These are phyloP conservation scores for Pterophyllum scalare DNA, from an alignment of 2,113 vertebrate genomes.

Conservation along the genomic window DNA sequence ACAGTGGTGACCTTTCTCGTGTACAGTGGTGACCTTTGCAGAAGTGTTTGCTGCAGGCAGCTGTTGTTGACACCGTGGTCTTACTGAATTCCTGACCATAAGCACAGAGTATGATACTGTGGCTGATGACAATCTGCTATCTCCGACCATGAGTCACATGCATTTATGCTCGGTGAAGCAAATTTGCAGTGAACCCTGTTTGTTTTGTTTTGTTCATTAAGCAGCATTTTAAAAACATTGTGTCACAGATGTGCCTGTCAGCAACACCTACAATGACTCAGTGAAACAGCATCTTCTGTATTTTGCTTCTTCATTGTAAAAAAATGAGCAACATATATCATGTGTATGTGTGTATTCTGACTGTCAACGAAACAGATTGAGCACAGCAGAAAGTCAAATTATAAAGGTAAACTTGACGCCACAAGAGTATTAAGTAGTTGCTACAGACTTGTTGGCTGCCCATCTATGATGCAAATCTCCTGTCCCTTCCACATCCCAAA, in stretches of 20 bases:
- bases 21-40: slow-evolving; percentile 38
- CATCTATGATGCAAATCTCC: no score
- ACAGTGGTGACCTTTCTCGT: slow-evolving; percentile 18
- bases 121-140: not conserved
- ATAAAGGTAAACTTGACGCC: no score
- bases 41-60: slow-evolving; percentile 36
- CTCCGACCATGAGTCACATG: not conserved
- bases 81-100: slow-evolving; percentile 1
- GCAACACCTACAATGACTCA: not conserved
- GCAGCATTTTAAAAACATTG: not conserved
- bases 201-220: not conserved
- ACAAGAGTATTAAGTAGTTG: no score
- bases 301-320: not conserved
- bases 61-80: slow-evolving; percentile 32
- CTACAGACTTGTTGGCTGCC: no score
- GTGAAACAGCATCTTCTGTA: not conserved
- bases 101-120: not conserved
- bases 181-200: not conserved
- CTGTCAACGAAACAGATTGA: no score
- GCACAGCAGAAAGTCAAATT: no score
- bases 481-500: no score
- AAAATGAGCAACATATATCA: not conserved
- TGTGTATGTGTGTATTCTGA: no score
- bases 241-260: not conserved
- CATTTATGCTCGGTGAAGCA: not conserved